Percentiles rank a stretch among this genome's conserved stretches.
These are phyloP conservation scores for Scaptomyza cyrtandrae DNA, from an alignment of 2,888 invertebrate species.

Conservation along the genomic window DNA sequence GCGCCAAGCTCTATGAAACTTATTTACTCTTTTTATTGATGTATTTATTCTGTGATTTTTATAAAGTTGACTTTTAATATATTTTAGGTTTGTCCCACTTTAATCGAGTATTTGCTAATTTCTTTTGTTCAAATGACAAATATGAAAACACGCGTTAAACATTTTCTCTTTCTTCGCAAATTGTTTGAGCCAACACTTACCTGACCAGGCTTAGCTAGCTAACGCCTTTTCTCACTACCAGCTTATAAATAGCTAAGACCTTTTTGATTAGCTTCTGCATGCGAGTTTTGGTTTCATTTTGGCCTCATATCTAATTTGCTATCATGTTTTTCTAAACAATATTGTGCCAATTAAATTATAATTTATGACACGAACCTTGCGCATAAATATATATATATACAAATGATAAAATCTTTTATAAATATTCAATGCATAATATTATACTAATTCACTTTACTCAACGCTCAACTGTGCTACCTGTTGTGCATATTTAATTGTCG, in stretches of 20 bases:
- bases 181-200: constrained; percentile 20
- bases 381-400: neutral
- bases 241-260: constrained; percentile 3
- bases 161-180: constrained; percentile 46
- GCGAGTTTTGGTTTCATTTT: constrained; percentile 6
- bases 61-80: neutral
- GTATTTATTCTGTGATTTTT: neutral
- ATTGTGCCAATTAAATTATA: constrained; percentile 69
- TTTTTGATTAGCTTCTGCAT: constrained; percentile 29
- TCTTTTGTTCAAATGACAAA: constrained; percentile 4
- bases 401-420: constrained; percentile 7
- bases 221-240: neutral
- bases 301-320: constrained; percentile 30
- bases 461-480: constrained; percentile 52
- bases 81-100: neutral
- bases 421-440: constrained; percentile 32
- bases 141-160: constrained; percentile 14
- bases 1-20: too few relatives aligned
- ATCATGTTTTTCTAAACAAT: constrained; percentile 23
- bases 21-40: too few relatives aligned
- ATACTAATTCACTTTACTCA: constrained; percentile 31
- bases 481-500: constrained; percentile 60
- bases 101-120: neutral
- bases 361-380: constrained; percentile 54
- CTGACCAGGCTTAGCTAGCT: constrained; percentile 29